phyloP scores from a whole-genome alignment of 2,797 vertebrate species.

The Chiloscyllium punctatum region DNA sequence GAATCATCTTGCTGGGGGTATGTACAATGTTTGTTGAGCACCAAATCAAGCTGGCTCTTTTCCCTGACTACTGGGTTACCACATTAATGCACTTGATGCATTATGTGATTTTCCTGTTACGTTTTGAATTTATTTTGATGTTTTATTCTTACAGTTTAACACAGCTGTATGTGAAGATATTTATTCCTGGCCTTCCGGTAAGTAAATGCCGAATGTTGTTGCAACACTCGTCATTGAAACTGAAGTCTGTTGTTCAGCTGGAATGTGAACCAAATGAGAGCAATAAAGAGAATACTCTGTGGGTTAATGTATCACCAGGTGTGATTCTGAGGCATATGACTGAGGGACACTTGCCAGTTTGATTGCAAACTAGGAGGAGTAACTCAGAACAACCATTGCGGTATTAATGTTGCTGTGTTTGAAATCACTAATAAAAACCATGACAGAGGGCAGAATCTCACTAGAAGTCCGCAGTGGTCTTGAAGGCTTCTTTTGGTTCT shows the following conservation, averaged over 20 bases:
- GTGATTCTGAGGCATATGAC: not conserved
- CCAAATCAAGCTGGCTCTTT: not conserved
- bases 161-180: conserved; percentile 4
- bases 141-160: not conserved
- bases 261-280: not conserved
- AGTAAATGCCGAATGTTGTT: not conserved
- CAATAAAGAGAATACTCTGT: not conserved
- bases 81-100: not conserved
- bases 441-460: no score
- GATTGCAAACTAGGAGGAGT: not conserved
- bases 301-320: not conserved
- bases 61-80: not conserved
- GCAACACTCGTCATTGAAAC: not conserved
- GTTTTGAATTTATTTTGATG: not conserved
- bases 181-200: not conserved
- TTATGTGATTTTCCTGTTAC: not conserved
- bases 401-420: not conserved
- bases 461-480: no score
- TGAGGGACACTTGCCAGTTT: not conserved
- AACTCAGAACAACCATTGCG: not conserved
- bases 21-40: not conserved
- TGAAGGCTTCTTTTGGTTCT: no score
- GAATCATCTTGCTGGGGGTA: not conserved
- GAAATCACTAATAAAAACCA: not conserved
- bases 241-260: not conserved